A percentile compares a stretch with the other conserved stretches of the same genome.
Evolutionary conservation across 2,888 invertebrate species (phyloP).

Genomic region (Sicus ferrugineus): DNA sequence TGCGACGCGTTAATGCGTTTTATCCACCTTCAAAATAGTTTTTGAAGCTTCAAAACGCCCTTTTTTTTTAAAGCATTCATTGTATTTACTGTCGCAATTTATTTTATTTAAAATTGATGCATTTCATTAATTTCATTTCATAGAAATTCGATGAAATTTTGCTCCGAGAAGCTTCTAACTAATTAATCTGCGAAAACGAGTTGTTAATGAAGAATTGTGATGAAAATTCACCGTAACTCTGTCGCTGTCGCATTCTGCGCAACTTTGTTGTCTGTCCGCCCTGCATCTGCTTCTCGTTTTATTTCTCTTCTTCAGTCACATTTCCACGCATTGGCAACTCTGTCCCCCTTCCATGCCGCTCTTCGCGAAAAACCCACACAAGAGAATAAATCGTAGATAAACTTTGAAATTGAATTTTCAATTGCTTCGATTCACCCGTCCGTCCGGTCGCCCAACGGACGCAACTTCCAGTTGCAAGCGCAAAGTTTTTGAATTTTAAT

Average conservation of each 20-base stretch:
- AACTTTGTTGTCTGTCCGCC: not conserved
- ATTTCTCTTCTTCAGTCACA: too few species aligned
- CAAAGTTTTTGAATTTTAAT: not conserved
- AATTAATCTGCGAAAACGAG: not conserved
- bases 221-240: not conserved
- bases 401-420: constrained; percentile 27
- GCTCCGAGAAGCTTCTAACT: not conserved
- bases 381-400: constrained; percentile 25
- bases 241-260: not conserved
- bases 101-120: not conserved
- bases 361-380: constrained; percentile 7
- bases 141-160: not conserved
- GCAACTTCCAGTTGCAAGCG: not conserved
- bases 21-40: too few species aligned
- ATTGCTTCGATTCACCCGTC: constrained; percentile 10
- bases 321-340: too few species aligned
- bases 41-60: too few species aligned
- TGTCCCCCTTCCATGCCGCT: too few species aligned
- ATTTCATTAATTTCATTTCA: not conserved
- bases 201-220: not conserved
- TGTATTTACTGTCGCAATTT: too few species aligned
- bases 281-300: too few species aligned
- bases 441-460: not conserved
- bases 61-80: too few species aligned
- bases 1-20: too few species aligned